Base-by-base conservation (phyloP, 2,888 invertebrate genomes). In the Caenorhabditis sinica region DNA sequence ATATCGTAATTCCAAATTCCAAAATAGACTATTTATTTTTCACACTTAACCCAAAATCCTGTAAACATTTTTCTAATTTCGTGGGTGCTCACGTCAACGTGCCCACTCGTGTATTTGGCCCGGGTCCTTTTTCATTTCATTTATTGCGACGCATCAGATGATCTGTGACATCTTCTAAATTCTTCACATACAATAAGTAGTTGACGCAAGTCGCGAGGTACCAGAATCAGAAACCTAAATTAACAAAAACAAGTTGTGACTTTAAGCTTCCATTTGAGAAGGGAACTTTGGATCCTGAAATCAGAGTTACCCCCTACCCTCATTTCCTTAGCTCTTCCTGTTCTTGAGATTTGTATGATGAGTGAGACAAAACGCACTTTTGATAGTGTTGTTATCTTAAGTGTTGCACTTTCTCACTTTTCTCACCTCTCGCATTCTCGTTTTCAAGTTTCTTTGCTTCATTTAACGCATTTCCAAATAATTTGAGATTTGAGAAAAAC, bases 131-230 rank as follows among this genome's bases (percentile, higher is more conserved):
- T 65, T 58, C 71, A 72, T 80, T 56, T 63, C 72, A 33, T 72
- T 80, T 66, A 72, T 80, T 80, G 80, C 58, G n/a, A n/a, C n/a
- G 43, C 53, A 72, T 72, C 80, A 72, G 72, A 80, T 80, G 80
- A 80, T 80, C 66, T 65, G 80, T 80, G 80, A 72, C 80, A 79
- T 72, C 63, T 77, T 17, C 23, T 28, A 25, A 13, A 51, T 77
- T 51, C 58, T 15, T 15, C 2, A 23, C 23, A 6, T n/a, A 23
- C 53, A 17, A 20, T 8, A 79, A 72, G 43, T 66, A 65, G 45
- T 45, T 80, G 80, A 79, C 79, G 79, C 65, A 53, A 25, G 30
- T 28, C 20, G 63, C 17, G 5, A 25, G n/a, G 8, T 13, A 17
- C 74, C 33, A 33, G 33, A 33, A 11, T 23, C 11, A 61, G 45